These are phyloP conservation scores for Achroia grisella DNA, from an alignment of 1,140 invertebrate genomes.

Conservation along the genomic window DNA sequence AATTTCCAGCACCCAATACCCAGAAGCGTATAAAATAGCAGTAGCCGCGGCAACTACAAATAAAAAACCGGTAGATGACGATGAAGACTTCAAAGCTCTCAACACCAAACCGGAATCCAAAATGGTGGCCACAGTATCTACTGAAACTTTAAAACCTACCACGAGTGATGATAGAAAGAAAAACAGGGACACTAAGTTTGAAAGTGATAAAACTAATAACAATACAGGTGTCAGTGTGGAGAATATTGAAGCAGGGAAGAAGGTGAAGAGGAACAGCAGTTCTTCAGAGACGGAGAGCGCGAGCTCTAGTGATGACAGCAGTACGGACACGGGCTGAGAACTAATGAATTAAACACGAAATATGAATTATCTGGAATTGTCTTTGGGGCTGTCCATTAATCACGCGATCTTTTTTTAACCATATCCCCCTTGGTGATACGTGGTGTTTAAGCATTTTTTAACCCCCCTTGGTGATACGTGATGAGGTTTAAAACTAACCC, in stretches of 20 bases:
- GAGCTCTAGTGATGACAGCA: slow-evolving; percentile 58
- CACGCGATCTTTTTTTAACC: too few species aligned
- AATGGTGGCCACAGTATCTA: slow-evolving; percentile 68
- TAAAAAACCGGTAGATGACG: slow-evolving; percentile 74
- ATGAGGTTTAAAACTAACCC: too few species aligned
- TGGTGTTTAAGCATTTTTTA: too few species aligned
- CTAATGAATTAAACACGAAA: too few species aligned
- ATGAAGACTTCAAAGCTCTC: slow-evolving; percentile 39
- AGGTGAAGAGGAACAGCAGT: slow-evolving; percentile 44
- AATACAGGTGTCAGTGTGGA: slow-evolving; percentile 9
- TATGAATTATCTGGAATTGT: too few species aligned
- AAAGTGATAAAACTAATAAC: slow-evolving; percentile 17
- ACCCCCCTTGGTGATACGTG: too few species aligned
- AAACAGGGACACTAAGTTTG: slow-evolving; percentile 26
- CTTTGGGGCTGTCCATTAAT: too few species aligned
- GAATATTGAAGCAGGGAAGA: slow-evolving; percentile 19
- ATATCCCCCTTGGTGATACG: too few species aligned
- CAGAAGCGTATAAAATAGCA: slow-evolving; percentile 85
- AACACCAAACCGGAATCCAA: slow-evolving; percentile 45
- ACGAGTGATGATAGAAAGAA: slow-evolving; percentile 45
- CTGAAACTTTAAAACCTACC: slow-evolving; percentile 65
- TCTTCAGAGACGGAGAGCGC: slow-evolving; percentile 62
- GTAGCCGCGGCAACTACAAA: slow-evolving; percentile 76
- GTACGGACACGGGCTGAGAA: slow-evolving; percentile 58
- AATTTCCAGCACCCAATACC: slow-evolving; percentile 81